Evolutionary conservation across 2,113 vertebrate species (phyloP).

Genomic region (Aleadryas rufinucha): DNA sequence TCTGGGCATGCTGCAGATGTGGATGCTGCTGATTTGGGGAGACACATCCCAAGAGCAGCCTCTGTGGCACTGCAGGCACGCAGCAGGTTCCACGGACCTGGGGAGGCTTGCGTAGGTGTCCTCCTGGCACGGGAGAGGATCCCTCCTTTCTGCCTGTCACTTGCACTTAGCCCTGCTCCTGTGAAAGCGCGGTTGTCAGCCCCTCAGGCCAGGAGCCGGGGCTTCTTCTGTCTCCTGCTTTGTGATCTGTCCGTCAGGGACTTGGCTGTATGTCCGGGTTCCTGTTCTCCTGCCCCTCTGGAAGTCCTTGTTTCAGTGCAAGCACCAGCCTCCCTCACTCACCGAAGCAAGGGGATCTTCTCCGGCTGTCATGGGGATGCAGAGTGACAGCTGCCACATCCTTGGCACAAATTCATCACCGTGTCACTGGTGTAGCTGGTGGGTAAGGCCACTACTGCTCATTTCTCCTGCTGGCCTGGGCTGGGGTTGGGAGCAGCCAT

Average conservation of each 20-base stretch:
- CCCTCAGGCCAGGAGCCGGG: not conserved
- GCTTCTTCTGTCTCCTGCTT: not conserved
- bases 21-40: not conserved
- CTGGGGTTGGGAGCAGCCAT: not conserved
- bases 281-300: not conserved
- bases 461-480: not conserved
- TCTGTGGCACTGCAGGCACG: not conserved
- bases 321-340: not conserved
- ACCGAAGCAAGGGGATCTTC: not conserved
- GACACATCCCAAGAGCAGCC: not conserved
- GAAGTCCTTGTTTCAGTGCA: not conserved
- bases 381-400: not conserved
- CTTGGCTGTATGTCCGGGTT: not conserved
- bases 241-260: not conserved
- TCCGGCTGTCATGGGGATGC: not conserved
- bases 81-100: not conserved
- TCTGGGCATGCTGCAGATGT: fast-evolving
- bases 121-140: not conserved
- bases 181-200: not conserved
- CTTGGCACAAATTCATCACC: not conserved
- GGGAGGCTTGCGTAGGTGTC: constrained; percentile 21
- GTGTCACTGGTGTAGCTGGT: not conserved
- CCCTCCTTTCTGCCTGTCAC: not conserved
- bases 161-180: not conserved
- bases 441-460: not conserved